Evolutionary conservation across 2,888 invertebrate genomes (phyloP).

Genomic region (Eretmocerus hayati): DNA sequence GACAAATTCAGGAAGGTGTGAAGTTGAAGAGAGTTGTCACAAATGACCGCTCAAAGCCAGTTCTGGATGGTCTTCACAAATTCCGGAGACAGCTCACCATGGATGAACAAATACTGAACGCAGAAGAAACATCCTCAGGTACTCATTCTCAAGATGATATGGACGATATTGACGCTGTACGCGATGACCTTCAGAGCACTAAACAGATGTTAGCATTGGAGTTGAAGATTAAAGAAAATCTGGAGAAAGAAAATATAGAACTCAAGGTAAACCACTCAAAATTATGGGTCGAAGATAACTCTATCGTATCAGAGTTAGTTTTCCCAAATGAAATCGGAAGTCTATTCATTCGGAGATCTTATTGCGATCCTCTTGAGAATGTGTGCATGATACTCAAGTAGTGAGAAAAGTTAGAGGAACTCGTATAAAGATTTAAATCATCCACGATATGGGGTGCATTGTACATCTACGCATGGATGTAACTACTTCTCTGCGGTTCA

Average conservation of each 20-base stretch:
- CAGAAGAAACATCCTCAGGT: conserved; percentile 52
- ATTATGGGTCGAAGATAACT: too few species aligned
- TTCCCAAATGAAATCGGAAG: too few species aligned
- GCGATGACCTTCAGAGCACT: conserved; percentile 85
- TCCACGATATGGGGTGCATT: too few species aligned
- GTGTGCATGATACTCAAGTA: too few species aligned
- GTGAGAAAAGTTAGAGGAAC: too few species aligned
- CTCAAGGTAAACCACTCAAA: conserved; percentile 54
- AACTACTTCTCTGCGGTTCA: too few species aligned
- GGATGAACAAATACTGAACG: conserved; percentile 79
- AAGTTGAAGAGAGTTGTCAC: conserved; percentile 68
- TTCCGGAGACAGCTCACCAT: conserved; percentile 85
- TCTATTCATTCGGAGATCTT: too few species aligned
- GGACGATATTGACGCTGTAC: conserved; percentile 84
- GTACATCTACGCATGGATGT: too few species aligned
- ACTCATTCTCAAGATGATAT: conserved; percentile 69
- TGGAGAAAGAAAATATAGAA: conserved; percentile 79
- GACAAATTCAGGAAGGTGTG: conserved; percentile 74
- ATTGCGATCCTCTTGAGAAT: too few species aligned
- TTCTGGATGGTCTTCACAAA: conserved; percentile 75
- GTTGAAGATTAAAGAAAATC: conserved; percentile 75
- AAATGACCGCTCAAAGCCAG: conserved; percentile 81
- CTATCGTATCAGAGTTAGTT: too few species aligned
- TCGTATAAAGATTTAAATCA: too few species aligned
- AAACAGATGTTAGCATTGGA: conserved; percentile 86